phyloP scores from a whole-genome alignment of 1,140 invertebrate genomes.

The Pteromalus puparum region DNA sequence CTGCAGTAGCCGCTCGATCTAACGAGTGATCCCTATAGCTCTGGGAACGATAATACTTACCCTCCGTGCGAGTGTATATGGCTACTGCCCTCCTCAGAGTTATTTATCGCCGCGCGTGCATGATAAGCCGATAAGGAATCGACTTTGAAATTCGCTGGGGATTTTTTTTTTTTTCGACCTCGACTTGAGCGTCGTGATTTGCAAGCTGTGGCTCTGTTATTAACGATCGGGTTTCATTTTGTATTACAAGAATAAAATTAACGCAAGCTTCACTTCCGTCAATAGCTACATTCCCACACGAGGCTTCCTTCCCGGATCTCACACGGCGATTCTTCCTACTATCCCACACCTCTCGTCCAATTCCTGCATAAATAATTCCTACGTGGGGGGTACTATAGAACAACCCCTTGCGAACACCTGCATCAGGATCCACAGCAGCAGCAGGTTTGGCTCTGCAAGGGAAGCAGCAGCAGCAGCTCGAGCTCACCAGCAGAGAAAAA shows the following conservation, averaged over 20 bases:
- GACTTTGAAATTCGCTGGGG: not conserved
- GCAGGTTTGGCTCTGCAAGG: not conserved
- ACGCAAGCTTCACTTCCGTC: not conserved
- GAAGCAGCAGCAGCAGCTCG: not conserved
- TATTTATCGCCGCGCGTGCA: slow-evolving; percentile 15
- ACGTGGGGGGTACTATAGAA: not conserved
- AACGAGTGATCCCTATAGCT: slow-evolving; percentile 50
- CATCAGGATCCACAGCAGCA: not conserved
- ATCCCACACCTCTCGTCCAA: not conserved
- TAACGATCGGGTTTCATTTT: too few species aligned
- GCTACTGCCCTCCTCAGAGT: not conserved
- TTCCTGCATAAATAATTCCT: not conserved
- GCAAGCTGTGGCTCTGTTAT: too few species aligned
- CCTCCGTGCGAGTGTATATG: too few species aligned
- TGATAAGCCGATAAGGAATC: slow-evolving; percentile 19
- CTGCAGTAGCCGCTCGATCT: slow-evolving; percentile 46
- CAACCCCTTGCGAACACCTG: slow-evolving; percentile 8
- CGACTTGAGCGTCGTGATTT: not conserved
- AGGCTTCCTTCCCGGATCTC: too few species aligned
- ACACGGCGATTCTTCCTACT: not conserved
- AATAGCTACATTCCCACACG: not conserved
- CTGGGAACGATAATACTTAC: slow-evolving; percentile 20
- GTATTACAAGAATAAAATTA: too few species aligned
- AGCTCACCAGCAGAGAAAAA: not conserved
- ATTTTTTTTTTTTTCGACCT: not conserved